Evolutionary conservation across 2,113 vertebrate species (phyloP).

Genomic region (Cacatua alba): DNA sequence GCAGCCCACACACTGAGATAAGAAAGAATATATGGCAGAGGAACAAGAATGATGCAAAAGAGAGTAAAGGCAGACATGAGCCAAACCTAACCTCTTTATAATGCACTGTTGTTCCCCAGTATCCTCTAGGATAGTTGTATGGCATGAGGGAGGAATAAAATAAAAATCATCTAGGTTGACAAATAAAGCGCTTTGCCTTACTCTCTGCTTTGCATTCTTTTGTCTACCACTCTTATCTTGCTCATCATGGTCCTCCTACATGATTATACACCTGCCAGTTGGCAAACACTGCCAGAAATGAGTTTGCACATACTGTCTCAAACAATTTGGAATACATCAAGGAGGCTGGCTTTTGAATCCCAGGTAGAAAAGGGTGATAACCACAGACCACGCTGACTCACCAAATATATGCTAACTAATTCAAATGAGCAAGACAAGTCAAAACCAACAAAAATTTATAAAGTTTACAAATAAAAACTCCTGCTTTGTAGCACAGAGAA

Average conservation of each 20-base stretch:
- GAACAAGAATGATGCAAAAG: neutral
- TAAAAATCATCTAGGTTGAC: neutral
- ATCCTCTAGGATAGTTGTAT: neutral
- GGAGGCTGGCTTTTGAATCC: neutral
- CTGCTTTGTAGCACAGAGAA: neutral
- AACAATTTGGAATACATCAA: neutral
- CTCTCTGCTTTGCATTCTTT: neutral
- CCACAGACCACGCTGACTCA: neutral
- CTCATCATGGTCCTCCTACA: neutral
- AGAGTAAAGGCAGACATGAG: neutral
- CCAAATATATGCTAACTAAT: neutral
- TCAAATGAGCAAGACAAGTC: neutral
- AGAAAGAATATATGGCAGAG: neutral
- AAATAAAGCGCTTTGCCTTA: neutral
- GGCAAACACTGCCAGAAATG: neutral
- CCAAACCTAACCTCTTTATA: neutral
- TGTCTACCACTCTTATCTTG: neutral
- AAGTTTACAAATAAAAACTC: neutral
- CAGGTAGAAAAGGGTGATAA: neutral
- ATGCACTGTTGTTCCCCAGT: neutral
- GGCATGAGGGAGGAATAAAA: neutral
- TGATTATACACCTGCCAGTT: neutral
- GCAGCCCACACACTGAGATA: neutral
- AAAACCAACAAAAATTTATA: neutral
- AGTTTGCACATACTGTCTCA: neutral